phyloP scores from a whole-genome alignment of 2,888 invertebrate genomes.

The Druceiella hillmani region DNA sequence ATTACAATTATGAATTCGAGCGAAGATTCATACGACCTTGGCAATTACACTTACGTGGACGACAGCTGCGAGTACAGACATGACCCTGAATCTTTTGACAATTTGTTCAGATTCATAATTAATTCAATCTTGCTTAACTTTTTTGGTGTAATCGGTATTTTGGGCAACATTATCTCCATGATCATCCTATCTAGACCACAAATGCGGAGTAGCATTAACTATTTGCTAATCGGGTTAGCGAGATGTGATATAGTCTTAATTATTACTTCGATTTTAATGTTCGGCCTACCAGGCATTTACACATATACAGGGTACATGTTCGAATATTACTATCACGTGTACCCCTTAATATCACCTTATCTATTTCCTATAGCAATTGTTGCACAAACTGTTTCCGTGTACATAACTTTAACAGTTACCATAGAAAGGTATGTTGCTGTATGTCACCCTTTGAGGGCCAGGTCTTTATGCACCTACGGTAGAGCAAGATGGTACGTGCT shows the following conservation, averaged over 20 bases:
- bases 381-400: conserved; percentile 91
- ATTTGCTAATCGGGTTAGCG: conserved; percentile 88
- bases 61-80: conserved; percentile 31
- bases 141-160: conserved; percentile 76
- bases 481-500: conserved; percentile 81
- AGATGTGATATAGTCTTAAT: conserved; percentile 90
- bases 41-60: too few relatives aligned
- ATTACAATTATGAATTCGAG: too few relatives aligned
- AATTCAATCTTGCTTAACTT: conserved; percentile 77
- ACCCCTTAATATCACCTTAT: conserved; percentile 73
- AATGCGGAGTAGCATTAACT: conserved; percentile 95
- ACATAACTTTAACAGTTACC: conserved; percentile 85
- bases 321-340: conserved; percentile 72
- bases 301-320: conserved; percentile 74
- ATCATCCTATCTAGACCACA: conserved; percentile 87
- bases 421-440: conserved; percentile 93
- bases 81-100: conserved; percentile 38
- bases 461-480: conserved; percentile 86
- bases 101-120: conserved; percentile 71
- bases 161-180: conserved; percentile 88
- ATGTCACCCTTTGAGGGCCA: conserved; percentile 82
- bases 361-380: conserved; percentile 81
- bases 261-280: conserved; percentile 77
- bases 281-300: conserved; percentile 81
- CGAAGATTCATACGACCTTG: too few relatives aligned